Evolutionary conservation across 2,113 vertebrate species (phyloP).

Genomic region (Emydocephalus ijimae): DNA sequence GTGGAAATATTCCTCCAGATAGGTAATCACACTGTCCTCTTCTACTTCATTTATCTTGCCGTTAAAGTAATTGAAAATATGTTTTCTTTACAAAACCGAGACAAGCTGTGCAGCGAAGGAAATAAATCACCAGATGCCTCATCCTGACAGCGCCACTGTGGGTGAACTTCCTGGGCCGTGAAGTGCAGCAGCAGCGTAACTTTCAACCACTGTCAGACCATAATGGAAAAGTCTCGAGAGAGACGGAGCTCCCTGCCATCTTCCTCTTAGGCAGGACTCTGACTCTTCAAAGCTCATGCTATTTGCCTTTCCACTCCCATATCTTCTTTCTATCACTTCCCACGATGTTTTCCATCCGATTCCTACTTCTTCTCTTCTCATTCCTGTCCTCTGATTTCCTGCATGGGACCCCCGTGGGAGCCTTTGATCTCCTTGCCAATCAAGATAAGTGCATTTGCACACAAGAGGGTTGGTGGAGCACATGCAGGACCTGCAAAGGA

Average conservation of each 20-base stretch:
- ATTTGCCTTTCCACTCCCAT: background rate
- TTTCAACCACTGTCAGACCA: background rate
- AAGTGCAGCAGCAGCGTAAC: background rate
- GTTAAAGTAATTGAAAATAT: conserved; percentile 17
- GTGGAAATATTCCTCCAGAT: background rate
- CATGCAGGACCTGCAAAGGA: background rate
- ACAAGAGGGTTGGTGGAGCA: background rate
- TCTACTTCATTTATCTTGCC: conserved; percentile 8
- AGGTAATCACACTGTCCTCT: background rate
- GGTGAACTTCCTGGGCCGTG: background rate
- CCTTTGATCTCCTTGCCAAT: background rate
- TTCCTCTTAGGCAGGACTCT: background rate
- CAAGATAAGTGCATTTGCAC: background rate
- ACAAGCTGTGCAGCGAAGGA: conserved; percentile 23
- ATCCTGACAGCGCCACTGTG: background rate
- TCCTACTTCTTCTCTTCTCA: background rate
- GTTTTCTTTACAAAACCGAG: conserved; percentile 18
- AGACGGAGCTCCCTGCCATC: background rate
- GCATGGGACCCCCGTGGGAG: background rate
- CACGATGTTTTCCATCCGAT: background rate
- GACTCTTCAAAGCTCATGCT: background rate
- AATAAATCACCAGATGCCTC: conserved; percentile 16
- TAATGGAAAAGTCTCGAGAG: background rate
- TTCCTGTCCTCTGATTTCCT: background rate
- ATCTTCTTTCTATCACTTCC: background rate